Evolutionary conservation across 2,113 vertebrate genomes (phyloP).

Genomic region (Rallus limicola): DNA sequence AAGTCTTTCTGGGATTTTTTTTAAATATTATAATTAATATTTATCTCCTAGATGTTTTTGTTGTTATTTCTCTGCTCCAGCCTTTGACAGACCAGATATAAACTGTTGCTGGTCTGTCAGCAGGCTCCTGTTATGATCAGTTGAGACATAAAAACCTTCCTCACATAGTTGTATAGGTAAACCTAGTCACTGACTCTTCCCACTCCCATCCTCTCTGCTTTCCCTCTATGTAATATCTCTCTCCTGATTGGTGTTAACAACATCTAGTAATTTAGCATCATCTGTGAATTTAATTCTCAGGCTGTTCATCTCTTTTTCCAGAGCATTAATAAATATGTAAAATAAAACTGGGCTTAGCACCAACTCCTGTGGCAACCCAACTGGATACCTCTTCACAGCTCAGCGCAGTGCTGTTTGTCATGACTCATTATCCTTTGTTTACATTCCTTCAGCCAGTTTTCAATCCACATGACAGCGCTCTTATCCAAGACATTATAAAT

Average conservation of each 20-base stretch:
- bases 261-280: background rate
- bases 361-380: constrained; percentile 5
- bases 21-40: background rate
- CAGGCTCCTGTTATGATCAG: background rate
- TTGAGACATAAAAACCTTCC: background rate
- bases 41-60: background rate
- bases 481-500: background rate
- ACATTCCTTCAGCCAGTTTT: background rate
- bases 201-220: background rate
- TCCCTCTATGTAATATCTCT: background rate
- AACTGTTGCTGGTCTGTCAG: background rate
- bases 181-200: background rate
- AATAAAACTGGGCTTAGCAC: constrained; percentile 14
- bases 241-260: background rate
- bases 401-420: constrained; percentile 1
- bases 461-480: background rate
- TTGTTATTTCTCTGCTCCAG: background rate
- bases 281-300: constrained; percentile 11
- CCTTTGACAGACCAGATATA: background rate
- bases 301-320: constrained; percentile 19
- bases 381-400: background rate
- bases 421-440: constrained; percentile 33
- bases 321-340: constrained; percentile 34
- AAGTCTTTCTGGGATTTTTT: background rate
- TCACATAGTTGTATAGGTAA: background rate